Percentiles rank a stretch among this genome's conserved stretches.
These are phyloP conservation scores for Acleris cristana DNA, from an alignment of 2,888 invertebrate genomes.

Conservation along the genomic window DNA sequence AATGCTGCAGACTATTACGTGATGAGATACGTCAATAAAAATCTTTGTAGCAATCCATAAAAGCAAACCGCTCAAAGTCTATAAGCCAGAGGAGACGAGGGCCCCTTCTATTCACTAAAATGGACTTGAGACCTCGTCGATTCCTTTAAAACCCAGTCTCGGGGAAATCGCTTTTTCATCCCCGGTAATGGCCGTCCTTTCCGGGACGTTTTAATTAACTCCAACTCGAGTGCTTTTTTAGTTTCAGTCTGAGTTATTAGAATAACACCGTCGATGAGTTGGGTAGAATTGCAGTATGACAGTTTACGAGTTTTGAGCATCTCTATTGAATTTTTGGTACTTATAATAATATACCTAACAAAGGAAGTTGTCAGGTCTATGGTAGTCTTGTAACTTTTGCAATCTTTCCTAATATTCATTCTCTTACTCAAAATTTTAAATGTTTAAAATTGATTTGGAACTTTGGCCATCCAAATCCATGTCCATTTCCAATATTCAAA, in stretches of 20 bases:
- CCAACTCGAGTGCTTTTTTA: conserved; percentile 65
- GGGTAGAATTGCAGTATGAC: conserved; percentile 34
- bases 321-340: background rate
- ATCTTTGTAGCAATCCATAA: conserved; percentile 62
- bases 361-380: too few species aligned
- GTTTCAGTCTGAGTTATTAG: conserved; percentile 70
- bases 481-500: too few species aligned
- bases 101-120: conserved; percentile 61
- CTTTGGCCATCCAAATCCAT: too few species aligned
- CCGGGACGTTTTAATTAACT: conserved; percentile 81
- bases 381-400: too few species aligned
- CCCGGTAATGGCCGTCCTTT: conserved; percentile 72
- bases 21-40: conserved; percentile 59
- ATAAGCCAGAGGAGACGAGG: conserved; percentile 58
- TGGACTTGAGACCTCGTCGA: conserved; percentile 65
- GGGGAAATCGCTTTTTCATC: conserved; percentile 82
- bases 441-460: too few species aligned
- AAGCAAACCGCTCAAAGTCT: conserved; percentile 64
- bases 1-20: conserved; percentile 44
- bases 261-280: conserved; percentile 46
- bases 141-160: conserved; percentile 74
- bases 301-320: background rate
- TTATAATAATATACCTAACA: too few species aligned
- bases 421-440: too few species aligned
- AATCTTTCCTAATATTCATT: too few species aligned